phyloP scores from a whole-genome alignment of 2,888 invertebrate species.

The Venustoraphidia nigricollis region DNA sequence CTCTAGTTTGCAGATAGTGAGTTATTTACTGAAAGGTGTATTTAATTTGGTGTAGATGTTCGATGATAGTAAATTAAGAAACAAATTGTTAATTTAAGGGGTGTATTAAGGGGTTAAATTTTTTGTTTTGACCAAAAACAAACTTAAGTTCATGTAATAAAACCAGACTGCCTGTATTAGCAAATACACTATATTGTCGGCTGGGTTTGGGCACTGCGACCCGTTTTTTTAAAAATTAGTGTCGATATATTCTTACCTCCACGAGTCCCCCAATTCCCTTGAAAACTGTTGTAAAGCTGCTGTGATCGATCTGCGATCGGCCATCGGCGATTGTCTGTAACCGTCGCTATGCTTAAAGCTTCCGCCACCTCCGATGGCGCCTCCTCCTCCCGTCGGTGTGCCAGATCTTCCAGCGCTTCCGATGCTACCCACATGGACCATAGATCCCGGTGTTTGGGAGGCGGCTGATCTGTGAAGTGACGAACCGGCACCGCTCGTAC shows the following conservation, averaged over 20 bases:
- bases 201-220: too few species aligned
- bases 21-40: too few species aligned
- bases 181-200: too few species aligned
- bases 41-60: too few species aligned
- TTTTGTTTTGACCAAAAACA: too few species aligned
- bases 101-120: too few species aligned
- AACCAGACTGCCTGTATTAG: too few species aligned
- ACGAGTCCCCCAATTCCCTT: slow-evolving; percentile 17
- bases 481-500: slow-evolving; percentile 12
- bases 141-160: too few species aligned
- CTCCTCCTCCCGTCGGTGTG: slow-evolving; percentile 53
- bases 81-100: too few species aligned
- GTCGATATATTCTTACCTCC: slow-evolving; percentile 13
- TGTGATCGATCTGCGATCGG: slow-evolving; percentile 32
- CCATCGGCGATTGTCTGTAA: slow-evolving; percentile 25
- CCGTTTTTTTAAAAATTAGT: not conserved
- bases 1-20: too few species aligned
- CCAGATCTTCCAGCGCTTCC: slow-evolving; percentile 14
- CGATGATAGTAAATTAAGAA: too few species aligned
- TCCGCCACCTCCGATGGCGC: slow-evolving; percentile 36
- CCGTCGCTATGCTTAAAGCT: slow-evolving; percentile 20
- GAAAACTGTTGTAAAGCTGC: slow-evolving; percentile 29
- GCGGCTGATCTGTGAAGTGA: slow-evolving; percentile 28
- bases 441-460: slow-evolving; percentile 22
- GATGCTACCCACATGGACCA: not conserved